Evolutionary conservation across 1,140 invertebrate species (phyloP).

Genomic region (Argopecten irradians): DNA sequence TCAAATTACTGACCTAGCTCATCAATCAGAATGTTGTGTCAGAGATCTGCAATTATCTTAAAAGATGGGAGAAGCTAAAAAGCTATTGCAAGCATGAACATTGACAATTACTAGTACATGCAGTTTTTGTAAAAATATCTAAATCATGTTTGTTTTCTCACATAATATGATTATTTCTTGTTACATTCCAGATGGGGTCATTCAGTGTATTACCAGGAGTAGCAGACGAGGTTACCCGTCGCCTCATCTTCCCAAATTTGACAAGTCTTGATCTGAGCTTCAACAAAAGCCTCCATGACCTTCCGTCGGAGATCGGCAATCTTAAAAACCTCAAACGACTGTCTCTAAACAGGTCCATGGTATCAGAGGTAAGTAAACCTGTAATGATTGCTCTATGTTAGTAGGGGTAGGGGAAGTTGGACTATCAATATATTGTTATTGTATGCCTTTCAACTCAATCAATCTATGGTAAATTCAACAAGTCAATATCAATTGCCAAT

Average conservation of each 20-base stretch:
- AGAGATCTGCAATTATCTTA: too few relatives aligned
- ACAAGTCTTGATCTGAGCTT: conserved; percentile 96
- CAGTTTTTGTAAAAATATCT: too few relatives aligned
- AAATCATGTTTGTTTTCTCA: background rate
- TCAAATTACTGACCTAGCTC: background rate
- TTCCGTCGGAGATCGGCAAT: conserved; percentile 91
- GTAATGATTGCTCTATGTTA: too few relatives aligned
- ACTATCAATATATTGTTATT: too few relatives aligned
- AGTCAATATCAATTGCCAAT: too few relatives aligned
- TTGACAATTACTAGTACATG: too few relatives aligned
- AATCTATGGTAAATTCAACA: too few relatives aligned
- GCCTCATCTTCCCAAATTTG: conserved; percentile 93
- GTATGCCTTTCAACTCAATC: too few relatives aligned
- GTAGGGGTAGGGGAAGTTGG: too few relatives aligned
- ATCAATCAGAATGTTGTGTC: background rate
- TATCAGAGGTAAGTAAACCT: conserved; percentile 76
- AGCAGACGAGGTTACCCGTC: conserved; percentile 27
- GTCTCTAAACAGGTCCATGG: conserved; percentile 79
- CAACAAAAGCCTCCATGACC: conserved; percentile 85
- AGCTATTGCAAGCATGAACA: too few relatives aligned
- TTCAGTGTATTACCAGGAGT: conserved; percentile 18
- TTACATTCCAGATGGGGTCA: conserved; percentile 24
- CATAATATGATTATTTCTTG: background rate
- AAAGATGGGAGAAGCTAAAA: too few relatives aligned
- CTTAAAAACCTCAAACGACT: conserved; percentile 93